A percentile compares a stretch with the other conserved stretches of the same genome.
Conservation (phyloP, 2,113 vertebrate species). For the Cavia aperea region DNA sequence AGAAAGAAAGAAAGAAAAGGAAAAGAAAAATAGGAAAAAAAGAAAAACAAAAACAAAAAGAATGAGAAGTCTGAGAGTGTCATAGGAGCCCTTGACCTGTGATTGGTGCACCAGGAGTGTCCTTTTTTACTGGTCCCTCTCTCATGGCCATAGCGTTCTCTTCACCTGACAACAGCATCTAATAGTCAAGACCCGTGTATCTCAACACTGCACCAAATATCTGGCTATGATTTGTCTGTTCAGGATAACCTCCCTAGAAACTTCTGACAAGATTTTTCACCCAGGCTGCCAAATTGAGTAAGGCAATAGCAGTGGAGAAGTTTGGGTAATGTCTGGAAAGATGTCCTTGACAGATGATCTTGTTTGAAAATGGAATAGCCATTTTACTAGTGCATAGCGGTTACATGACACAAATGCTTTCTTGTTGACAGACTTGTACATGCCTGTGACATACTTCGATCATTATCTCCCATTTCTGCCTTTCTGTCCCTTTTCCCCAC, state of each 20-base stretch:
- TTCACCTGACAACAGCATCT: background rate
- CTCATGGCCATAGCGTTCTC: fast-evolving
- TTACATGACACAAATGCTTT: background rate
- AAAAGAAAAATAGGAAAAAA: background rate
- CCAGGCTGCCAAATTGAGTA: background rate
- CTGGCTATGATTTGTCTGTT: background rate
- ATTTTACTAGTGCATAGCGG: background rate
- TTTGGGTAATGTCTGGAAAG: background rate
- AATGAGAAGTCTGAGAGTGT: background rate
- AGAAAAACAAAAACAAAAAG: background rate
- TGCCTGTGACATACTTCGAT: background rate
- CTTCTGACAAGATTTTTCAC: background rate
- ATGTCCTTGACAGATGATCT: background rate
- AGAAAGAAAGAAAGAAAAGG: background rate
- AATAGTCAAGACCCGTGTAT: background rate
- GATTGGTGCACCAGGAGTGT: background rate
- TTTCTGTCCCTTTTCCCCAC: background rate
- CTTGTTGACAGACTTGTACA: background rate
- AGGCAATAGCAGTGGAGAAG: background rate
- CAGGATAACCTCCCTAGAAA: background rate
- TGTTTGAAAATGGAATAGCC: background rate
- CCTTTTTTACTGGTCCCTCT: background rate
- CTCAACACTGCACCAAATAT: background rate
- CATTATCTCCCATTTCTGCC: background rate
- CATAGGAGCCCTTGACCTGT: background rate